Evolutionary conservation across 1,140 invertebrate genomes (phyloP).

Genomic region (Drosophila busckii): DNA sequence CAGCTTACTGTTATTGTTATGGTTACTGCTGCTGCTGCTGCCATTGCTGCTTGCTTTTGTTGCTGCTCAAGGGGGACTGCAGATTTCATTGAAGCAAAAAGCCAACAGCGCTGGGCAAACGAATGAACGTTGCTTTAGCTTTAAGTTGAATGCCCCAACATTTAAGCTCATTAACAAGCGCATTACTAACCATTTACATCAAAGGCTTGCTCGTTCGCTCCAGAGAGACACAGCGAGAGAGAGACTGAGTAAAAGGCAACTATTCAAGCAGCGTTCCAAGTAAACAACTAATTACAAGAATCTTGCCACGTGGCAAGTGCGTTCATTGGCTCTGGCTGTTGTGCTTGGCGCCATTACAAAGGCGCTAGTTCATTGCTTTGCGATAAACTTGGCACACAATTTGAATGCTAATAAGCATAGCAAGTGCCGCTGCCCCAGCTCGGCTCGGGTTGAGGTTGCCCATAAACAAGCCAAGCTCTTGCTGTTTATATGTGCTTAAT

Average conservation of each 20-base stretch:
- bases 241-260: too few relatives aligned
- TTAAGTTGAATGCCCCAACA: conserved; percentile 18
- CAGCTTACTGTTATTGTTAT: conserved; percentile 12
- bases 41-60: conserved; percentile 6
- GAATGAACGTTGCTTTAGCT: not conserved
- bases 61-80: conserved; percentile 2
- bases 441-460: not conserved
- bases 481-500: too few relatives aligned
- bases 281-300: conserved; percentile 70
- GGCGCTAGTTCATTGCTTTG: conserved; percentile 74
- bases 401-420: conserved; percentile 69
- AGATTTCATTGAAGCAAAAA: conserved; percentile 62
- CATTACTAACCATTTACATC: conserved; percentile 28
- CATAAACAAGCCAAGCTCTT: conserved; percentile 45
- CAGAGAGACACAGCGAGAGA: conserved; percentile 18
- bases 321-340: not conserved
- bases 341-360: conserved; percentile 44
- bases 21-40: conserved; percentile 3
- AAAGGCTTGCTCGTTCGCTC: too few relatives aligned
- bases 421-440: not conserved
- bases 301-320: conserved; percentile 6
- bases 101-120: conserved; percentile 43
- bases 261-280: conserved; percentile 41
- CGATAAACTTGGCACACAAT: conserved; percentile 74
- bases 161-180: conserved; percentile 52